Evolutionary conservation across 2,797 vertebrate genomes (phyloP).

Genomic region (Coracias cyanogaster): DNA sequence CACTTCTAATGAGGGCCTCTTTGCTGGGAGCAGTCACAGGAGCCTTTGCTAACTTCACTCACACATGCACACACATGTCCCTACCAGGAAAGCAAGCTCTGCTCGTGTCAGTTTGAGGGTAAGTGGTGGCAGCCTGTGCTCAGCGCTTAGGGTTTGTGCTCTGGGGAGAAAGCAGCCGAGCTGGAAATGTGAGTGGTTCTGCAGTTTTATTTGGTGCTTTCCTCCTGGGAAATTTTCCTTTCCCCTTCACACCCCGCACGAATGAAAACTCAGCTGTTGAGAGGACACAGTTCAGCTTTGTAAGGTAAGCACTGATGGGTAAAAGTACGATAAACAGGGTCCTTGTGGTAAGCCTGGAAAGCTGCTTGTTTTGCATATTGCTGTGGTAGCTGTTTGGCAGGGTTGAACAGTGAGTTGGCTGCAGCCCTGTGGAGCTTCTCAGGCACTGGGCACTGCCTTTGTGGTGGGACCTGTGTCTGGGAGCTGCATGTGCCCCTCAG

Average conservation of each 20-base stretch:
- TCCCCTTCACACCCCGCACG: background rate
- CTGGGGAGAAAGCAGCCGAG: background rate
- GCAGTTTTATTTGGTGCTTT: background rate
- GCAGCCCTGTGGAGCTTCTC: background rate
- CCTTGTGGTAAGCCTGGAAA: background rate
- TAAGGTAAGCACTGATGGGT: background rate
- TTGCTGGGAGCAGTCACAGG: background rate
- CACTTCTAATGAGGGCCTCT: conserved; percentile 17
- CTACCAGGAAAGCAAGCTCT: background rate
- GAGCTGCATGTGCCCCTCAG: background rate
- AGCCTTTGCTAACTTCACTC: background rate
- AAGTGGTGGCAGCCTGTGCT: background rate
- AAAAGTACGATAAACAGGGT: background rate
- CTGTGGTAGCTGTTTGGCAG: background rate
- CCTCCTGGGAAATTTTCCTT: background rate
- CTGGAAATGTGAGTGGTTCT: background rate
- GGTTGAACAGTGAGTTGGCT: background rate
- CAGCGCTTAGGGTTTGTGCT: background rate
- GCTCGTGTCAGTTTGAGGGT: background rate
- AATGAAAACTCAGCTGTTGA: background rate
- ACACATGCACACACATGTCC: rapidly evolving
- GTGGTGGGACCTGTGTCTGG: background rate
- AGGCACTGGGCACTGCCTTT: background rate
- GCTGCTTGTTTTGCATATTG: background rate
- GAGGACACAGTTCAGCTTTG: background rate